Conservation (phyloP, 2,113 vertebrate genomes). For the Bucco capensis region DNA sequence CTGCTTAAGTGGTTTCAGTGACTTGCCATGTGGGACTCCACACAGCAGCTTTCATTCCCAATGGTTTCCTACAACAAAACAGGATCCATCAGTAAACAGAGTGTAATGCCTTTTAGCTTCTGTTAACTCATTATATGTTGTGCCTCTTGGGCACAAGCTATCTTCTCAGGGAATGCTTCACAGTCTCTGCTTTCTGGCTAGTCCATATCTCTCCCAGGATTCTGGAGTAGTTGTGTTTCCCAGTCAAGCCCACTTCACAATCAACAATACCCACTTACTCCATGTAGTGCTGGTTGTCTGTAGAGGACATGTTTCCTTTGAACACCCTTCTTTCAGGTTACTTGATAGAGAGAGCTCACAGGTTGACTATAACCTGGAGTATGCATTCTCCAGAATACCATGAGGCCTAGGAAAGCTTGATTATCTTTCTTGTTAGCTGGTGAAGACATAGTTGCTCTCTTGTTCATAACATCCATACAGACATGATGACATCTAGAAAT, state of each 20-base stretch:
- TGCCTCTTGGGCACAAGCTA: neutral
- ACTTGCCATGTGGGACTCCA: neutral
- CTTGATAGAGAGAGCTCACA: neutral
- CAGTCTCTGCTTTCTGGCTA: neutral
- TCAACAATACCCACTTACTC: neutral
- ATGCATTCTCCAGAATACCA: neutral
- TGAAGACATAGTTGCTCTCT: neutral
- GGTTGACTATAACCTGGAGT: neutral
- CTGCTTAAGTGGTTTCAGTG: neutral
- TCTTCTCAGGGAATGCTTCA: neutral
- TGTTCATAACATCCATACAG: neutral
- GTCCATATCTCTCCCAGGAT: neutral
- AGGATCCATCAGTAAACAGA: neutral
- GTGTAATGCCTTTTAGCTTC: neutral
- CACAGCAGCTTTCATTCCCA: neutral
- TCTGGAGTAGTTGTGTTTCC: neutral
- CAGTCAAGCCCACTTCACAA: accelerated
- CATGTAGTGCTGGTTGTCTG: neutral
- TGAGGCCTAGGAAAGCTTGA: neutral
- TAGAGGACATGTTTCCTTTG: neutral
- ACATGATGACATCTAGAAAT: neutral
- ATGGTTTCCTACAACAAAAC: neutral
- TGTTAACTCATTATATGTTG: neutral
- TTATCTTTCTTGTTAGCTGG: neutral
- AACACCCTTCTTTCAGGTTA: neutral